These are phyloP conservation scores for Phengaris arion DNA, from an alignment of 2,888 invertebrate species.

Conservation along the genomic window DNA sequence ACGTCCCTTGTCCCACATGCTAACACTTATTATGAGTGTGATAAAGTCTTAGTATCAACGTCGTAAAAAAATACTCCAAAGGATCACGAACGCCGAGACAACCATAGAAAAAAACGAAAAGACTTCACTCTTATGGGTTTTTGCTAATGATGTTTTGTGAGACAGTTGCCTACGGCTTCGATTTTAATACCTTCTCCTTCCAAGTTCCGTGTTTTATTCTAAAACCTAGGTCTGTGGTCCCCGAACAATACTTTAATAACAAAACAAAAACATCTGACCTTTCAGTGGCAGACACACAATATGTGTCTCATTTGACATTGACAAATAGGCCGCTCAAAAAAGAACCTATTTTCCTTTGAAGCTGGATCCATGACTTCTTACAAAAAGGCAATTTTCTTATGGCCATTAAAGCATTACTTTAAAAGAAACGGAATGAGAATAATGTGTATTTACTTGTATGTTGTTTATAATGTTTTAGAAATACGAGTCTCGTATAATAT, in stretches of 20 bases:
- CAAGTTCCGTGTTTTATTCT: no score
- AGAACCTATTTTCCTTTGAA: slow-evolving; percentile 29
- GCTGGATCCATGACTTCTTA: slow-evolving; percentile 27
- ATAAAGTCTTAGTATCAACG: no score
- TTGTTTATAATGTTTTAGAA: background rate
- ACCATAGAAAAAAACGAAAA: no score
- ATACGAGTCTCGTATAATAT: background rate
- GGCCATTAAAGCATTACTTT: slow-evolving; percentile 22
- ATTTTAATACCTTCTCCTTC: no score
- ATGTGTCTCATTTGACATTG: slow-evolving; percentile 30
- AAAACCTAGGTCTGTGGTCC: background rate
- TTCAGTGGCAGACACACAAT: slow-evolving; percentile 26
- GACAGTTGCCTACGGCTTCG: no score
- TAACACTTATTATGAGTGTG: no score
- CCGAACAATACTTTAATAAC: slow-evolving; percentile 27
- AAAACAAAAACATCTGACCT: slow-evolving; percentile 29
- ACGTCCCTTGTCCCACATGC: no score
- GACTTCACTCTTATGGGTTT: no score
- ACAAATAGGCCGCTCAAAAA: slow-evolving; percentile 29
- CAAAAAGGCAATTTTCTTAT: slow-evolving; percentile 30
- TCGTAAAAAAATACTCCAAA: no score
- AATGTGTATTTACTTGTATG: background rate
- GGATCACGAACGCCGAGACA: no score
- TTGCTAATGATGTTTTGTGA: no score
- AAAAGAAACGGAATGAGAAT: background rate